Conservation (phyloP, 2,797 vertebrate species). For the Hoplostethus mediterraneus region DNA sequence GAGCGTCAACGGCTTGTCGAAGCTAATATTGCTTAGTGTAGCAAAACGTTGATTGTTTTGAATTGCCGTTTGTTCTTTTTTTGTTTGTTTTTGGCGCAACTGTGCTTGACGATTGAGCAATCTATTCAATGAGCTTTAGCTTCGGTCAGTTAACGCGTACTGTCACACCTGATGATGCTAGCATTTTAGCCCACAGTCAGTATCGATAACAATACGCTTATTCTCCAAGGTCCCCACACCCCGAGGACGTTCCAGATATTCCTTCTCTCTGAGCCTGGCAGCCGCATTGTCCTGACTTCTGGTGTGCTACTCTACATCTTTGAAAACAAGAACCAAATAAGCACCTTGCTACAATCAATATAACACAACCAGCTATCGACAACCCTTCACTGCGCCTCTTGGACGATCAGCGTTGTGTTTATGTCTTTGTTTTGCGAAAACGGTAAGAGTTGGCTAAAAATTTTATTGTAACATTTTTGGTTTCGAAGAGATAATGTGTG, state of each 20-base stretch:
- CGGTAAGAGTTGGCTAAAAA: constrained; percentile 83
- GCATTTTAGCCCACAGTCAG: constrained; percentile 18
- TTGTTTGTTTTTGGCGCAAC: too few relatives aligned
- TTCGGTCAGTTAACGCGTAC: neutral
- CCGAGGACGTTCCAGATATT: constrained; percentile 66
- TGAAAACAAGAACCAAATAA: constrained; percentile 24
- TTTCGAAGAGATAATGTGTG: fast-evolving
- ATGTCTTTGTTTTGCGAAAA: constrained; percentile 99
- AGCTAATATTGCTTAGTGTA: neutral
- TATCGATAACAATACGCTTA: constrained; percentile 44
- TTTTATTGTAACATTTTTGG: neutral
- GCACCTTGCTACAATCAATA: constrained; percentile 66
- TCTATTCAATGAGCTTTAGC: neutral
- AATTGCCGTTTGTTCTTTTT: neutral
- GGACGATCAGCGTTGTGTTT: constrained; percentile 99
- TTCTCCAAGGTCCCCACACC: constrained; percentile 52
- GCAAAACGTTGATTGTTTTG: neutral
- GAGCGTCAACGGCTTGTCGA: constrained; percentile 4
- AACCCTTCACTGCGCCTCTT: constrained; percentile 93
- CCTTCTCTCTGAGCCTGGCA: constrained; percentile 39
- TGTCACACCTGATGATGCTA: constrained; percentile 38
- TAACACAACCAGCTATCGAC: constrained; percentile 69
- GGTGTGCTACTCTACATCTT: constrained; percentile 60
- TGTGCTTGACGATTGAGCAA: neutral
- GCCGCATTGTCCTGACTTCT: constrained; percentile 59